These are phyloP conservation scores for Acipenser transmontanus DNA, from an alignment of 2,797 vertebrate species.

Conservation along the genomic window DNA sequence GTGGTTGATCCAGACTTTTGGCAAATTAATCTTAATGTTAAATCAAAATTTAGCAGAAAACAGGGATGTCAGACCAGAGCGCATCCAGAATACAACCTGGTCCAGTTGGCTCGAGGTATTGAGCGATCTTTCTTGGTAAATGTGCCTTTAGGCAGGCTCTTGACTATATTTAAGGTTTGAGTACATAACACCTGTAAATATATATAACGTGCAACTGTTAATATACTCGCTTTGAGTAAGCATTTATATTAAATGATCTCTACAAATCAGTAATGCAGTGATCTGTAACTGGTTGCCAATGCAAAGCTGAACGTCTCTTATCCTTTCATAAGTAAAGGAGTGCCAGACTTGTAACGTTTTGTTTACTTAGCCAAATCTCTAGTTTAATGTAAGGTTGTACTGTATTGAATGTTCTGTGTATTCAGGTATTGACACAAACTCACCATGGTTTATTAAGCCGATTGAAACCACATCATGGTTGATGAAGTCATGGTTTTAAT, in stretches of 20 bases:
- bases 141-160: conserved; percentile 49
- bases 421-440: conserved; percentile 10
- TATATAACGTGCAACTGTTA: conserved; percentile 67
- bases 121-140: background rate
- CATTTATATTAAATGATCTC: conserved; percentile 90
- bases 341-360: conserved; percentile 53
- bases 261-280: conserved; percentile 58
- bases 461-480: background rate
- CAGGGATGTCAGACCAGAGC: no score
- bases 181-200: conserved; percentile 63
- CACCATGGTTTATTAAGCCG: background rate
- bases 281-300: conserved; percentile 64
- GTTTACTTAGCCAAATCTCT: conserved; percentile 58
- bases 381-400: conserved; percentile 57
- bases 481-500: background rate
- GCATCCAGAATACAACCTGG: no score
- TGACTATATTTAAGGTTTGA: conserved; percentile 57
- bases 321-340: conserved; percentile 69
- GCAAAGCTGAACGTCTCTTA: conserved; percentile 53
- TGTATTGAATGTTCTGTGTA: conserved; percentile 47
- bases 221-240: conserved; percentile 69
- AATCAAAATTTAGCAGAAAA: no score
- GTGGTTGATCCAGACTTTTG: no score
- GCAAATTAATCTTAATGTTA: no score
- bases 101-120: no score